Evolutionary conservation across 2,113 vertebrate species (phyloP).

Genomic region (Caloenas nicobarica): DNA sequence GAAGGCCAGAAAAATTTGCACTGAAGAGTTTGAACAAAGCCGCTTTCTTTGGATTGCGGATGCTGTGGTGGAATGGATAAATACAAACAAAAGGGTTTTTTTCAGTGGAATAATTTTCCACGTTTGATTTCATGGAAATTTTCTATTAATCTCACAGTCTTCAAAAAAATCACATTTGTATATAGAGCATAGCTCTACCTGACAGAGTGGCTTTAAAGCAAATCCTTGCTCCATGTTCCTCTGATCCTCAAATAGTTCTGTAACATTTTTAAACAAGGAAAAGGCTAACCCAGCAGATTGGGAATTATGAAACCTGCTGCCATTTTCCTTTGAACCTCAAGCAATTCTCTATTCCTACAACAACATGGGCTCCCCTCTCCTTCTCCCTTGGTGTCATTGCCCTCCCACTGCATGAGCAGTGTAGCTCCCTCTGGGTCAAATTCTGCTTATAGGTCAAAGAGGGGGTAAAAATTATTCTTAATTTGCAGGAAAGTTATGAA

Average conservation of each 20-base stretch:
- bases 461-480: neutral
- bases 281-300: neutral
- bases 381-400: neutral
- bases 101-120: neutral
- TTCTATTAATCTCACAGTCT: neutral
- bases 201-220: neutral
- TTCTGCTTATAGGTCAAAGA: neutral
- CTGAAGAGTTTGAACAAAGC: neutral
- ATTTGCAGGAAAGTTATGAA: neutral
- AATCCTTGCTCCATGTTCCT: neutral
- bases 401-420: neutral
- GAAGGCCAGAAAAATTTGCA: neutral
- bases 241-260: neutral
- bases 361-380: rapidly evolving
- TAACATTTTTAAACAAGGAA: neutral
- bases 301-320: neutral
- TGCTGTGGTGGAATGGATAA: neutral
- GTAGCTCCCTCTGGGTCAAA: neutral
- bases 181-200: neutral
- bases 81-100: neutral
- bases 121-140: neutral
- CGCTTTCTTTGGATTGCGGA: neutral
- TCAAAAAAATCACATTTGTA: neutral
- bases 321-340: neutral
- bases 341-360: neutral